Evolutionary conservation across 2,888 invertebrate genomes (phyloP).

Genomic region (Drosophila sordidula): DNA sequence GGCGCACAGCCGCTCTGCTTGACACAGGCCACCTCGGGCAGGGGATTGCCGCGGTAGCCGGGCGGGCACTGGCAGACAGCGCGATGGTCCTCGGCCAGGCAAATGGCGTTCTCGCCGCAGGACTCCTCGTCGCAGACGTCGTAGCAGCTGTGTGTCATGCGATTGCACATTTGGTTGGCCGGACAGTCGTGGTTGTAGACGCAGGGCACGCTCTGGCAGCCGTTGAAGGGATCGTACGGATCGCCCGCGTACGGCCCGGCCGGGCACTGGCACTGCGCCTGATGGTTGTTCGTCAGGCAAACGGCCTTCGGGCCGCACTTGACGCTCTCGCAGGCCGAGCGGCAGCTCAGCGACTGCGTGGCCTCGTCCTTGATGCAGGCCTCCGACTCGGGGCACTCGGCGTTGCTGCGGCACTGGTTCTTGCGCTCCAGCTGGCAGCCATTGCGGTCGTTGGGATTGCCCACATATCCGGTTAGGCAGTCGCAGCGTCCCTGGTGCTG

Average conservation of each 20-base stretch:
- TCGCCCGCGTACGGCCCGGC: slow-evolving; percentile 94
- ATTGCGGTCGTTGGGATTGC: slow-evolving; percentile 95
- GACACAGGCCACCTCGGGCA: slow-evolving; percentile 93
- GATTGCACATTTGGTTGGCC: slow-evolving; percentile 91
- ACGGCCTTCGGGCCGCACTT: slow-evolving; percentile 94
- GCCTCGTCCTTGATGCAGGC: slow-evolving; percentile 88
- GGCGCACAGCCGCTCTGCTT: slow-evolving; percentile 89
- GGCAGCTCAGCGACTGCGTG: slow-evolving; percentile 88
- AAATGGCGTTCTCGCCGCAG: slow-evolving; percentile 95
- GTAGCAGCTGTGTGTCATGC: slow-evolving; percentile 92
- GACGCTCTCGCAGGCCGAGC: slow-evolving; percentile 91
- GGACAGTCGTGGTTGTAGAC: slow-evolving; percentile 95
- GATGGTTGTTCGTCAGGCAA: slow-evolving; percentile 95
- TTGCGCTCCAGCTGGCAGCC: slow-evolving; percentile 91
- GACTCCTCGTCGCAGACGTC: slow-evolving; percentile 92
- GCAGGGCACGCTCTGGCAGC: slow-evolving; percentile 93
- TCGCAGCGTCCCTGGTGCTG: slow-evolving; percentile 92
- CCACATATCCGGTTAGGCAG: slow-evolving; percentile 92
- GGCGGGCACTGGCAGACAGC: slow-evolving; percentile 94
- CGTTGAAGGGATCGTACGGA: slow-evolving; percentile 90
- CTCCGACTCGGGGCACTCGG: slow-evolving; percentile 93
- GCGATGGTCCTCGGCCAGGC: slow-evolving; percentile 93
- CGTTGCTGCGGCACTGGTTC: slow-evolving; percentile 92
- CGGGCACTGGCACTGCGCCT: slow-evolving; percentile 95
- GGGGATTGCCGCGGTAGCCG: slow-evolving; percentile 92